These are phyloP conservation scores for Otus sunia DNA, from an alignment of 2,113 vertebrate species.

Conservation along the genomic window DNA sequence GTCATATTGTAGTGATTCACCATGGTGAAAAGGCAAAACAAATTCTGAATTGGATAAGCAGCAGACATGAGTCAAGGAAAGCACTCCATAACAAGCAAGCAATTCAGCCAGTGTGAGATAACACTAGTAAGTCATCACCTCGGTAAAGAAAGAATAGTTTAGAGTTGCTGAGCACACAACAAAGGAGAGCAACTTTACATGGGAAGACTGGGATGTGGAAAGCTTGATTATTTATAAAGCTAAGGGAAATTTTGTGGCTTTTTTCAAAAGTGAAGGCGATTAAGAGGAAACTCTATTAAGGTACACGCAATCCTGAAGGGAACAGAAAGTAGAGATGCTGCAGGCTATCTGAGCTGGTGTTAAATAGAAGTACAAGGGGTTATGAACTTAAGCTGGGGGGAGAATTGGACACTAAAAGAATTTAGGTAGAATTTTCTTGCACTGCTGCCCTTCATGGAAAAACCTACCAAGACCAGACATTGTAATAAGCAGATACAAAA, in stretches of 20 bases:
- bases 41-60: neutral
- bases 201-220: slow-evolving; percentile 18
- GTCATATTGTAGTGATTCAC: neutral
- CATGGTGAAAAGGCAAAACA: neutral
- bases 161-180: slow-evolving; percentile 7
- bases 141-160: slow-evolving; percentile 19
- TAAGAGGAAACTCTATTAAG: slow-evolving; percentile 70
- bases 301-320: slow-evolving; percentile 75
- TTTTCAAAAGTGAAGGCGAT: slow-evolving; percentile 49
- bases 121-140: neutral
- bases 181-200: slow-evolving; percentile 19
- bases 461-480: slow-evolving; percentile 52
- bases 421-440: slow-evolving; percentile 69
- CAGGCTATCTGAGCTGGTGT: slow-evolving; percentile 79
- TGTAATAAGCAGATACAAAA: slow-evolving; percentile 69
- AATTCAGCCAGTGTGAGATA: neutral
- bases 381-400: slow-evolving; percentile 74
- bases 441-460: slow-evolving; percentile 70
- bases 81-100: neutral
- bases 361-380: slow-evolving; percentile 79
- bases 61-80: neutral
- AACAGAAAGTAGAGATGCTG: slow-evolving; percentile 76
- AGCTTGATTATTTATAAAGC: slow-evolving; percentile 66
- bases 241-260: slow-evolving; percentile 60
- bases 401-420: slow-evolving; percentile 72